Base-by-base conservation (phyloP, 2,113 vertebrate genomes). In the Colossoma macropomum region DNA sequence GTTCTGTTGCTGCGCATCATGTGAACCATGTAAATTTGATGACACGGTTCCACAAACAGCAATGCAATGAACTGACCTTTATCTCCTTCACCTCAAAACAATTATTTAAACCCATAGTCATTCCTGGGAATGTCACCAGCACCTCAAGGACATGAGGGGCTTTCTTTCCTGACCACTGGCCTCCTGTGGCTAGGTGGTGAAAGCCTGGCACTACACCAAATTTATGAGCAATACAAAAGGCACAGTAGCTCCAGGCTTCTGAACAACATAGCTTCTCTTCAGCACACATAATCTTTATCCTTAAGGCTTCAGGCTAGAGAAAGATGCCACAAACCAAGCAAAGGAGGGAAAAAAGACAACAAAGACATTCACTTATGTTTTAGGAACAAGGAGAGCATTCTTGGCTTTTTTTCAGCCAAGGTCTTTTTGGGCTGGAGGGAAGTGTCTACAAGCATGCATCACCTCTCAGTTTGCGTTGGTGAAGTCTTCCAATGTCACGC, bases 181-280 rank as follows among this genome's bases (percentile, higher is more conserved):
- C 90, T 86, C 81, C 73, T 86, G 79, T 89, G 69, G 84, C 86
- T 90, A 92, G 91, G 91, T 91, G 84, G 89, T 92, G 91, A 92
- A 92, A 81, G 66, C 27, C 80, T 50, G 62, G 28, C 89, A 79
- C 90, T 88, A 89, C 87, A 87, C 86, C 86, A 88, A 88, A 80
- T 83, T 88, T 84, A 83, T 90, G 87, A 93, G 91, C 91, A 89
- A 88, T 87, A 78, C 17, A 25, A 74, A 81, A 84, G 81, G 65
- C 84, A 9, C 32, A 77, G 72, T 91, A 60, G 89, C 91, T 93
- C 71, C 79, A 83, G 90, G 90, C 84, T 88, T 82, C 70, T 66
- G 86, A 88, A 79, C 87, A 92, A 91, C 84, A 81, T 88, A 88
- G 88, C 81, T 85, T 84, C 90, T 90, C 87, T 92, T 91, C 83